Percentiles rank a stretch among this genome's conserved stretches.
Conservation (phyloP, 2,888 invertebrate species). For the Synanthedon andrenaeformis region DNA sequence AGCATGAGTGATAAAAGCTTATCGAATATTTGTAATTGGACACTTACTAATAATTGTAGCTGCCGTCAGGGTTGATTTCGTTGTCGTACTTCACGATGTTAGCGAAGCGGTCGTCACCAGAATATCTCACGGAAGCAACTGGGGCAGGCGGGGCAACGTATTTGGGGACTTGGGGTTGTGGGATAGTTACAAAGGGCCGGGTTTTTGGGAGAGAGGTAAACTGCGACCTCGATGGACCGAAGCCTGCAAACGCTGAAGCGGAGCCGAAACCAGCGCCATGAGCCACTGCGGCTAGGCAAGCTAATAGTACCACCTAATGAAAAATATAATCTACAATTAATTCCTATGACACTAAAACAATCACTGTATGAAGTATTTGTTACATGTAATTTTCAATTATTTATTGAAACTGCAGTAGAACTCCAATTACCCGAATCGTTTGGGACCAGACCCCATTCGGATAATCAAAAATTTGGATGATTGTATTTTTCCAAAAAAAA, state of each 20-base stretch:
- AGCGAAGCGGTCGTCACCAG: conserved; percentile 24
- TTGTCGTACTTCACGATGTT: conserved; percentile 43
- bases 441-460: too few species aligned
- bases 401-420: background rate
- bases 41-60: conserved; percentile 66
- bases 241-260: conserved; percentile 6
- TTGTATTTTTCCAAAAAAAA: too few species aligned
- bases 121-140: conserved; percentile 5
- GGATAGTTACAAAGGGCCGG: background rate
- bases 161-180: background rate
- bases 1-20: too few species aligned
- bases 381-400: background rate
- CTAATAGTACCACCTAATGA: conserved; percentile 6
- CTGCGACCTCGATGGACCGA: conserved; percentile 1
- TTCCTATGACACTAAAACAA: conserved; percentile 2
- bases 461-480: too few species aligned
- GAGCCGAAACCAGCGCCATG: conserved; percentile 3
- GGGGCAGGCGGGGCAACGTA: background rate
- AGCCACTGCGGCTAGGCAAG: conserved; percentile 4
- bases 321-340: conserved; percentile 4
- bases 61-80: conserved; percentile 63
- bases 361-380: background rate
- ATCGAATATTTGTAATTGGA: background rate
- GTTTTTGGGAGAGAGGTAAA: background rate
- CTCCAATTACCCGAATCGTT: background rate